Evolutionary conservation across 2,113 vertebrate species (phyloP).

Genomic region (Herpailurus yagouaroundi): DNA sequence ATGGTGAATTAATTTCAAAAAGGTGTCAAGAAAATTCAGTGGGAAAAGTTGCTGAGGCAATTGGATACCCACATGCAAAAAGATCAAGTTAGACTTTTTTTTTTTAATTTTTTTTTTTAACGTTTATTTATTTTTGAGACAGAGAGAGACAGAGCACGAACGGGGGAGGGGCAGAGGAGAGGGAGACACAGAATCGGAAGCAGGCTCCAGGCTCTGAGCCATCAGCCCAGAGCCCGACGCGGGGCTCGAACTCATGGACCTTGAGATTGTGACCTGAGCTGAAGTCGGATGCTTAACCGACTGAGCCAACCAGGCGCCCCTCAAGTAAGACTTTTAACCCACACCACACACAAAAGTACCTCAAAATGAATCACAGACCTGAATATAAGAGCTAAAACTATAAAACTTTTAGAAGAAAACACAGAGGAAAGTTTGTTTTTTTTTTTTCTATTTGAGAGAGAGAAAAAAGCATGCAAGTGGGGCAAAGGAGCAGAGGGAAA

Average conservation of each 20-base stretch:
- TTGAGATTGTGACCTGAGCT: no score
- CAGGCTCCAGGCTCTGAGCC: no score
- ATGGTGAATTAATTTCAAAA: not conserved
- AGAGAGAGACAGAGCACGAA: no score
- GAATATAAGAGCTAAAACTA: not conserved
- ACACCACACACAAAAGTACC: not conserved
- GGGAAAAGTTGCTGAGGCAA: not conserved
- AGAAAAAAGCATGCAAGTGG: no score
- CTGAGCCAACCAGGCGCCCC: no score
- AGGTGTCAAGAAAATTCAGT: not conserved
- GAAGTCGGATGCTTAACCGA: no score
- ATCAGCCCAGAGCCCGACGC: no score
- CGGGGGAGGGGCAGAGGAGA: no score
- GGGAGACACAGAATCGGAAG: no score
- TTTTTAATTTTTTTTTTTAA: not conserved
- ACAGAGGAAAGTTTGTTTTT: no score
- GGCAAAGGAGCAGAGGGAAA: not conserved
- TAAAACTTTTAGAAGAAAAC: not conserved
- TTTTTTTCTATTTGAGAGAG: not conserved
- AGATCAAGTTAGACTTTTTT: not conserved
- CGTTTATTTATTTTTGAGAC: no score
- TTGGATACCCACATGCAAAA: not conserved
- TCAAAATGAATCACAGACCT: not conserved
- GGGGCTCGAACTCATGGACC: no score
- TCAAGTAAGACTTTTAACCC: not conserved